Evolutionary conservation across 2,888 invertebrate species (phyloP).

Genomic region (Argynnis bischoffii): DNA sequence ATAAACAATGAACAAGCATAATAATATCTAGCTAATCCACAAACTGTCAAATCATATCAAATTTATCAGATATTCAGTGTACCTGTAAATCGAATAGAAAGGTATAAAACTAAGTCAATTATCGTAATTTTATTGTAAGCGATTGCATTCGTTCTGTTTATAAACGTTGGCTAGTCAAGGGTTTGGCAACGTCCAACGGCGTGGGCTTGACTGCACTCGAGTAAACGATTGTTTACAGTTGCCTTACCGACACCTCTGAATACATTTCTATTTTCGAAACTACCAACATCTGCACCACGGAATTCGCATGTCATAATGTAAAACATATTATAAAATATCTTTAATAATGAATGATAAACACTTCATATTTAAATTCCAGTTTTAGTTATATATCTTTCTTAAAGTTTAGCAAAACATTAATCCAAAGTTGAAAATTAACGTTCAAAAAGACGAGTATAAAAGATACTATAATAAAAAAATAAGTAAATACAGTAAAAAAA

Average conservation of each 20-base stretch:
- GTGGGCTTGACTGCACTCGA: constrained; percentile 40
- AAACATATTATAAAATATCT: too few species aligned
- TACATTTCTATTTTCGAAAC: constrained; percentile 42
- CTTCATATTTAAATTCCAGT: too few species aligned
- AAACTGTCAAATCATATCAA: too few species aligned
- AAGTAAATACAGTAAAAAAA: background rate
- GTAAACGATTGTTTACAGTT: constrained; percentile 32
- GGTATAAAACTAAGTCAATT: constrained; percentile 6
- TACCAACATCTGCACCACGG: constrained; percentile 31
- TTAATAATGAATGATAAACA: too few species aligned
- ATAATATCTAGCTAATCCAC: too few species aligned
- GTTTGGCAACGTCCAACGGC: constrained; percentile 38
- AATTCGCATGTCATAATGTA: constrained; percentile 14
- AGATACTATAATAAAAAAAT: too few species aligned
- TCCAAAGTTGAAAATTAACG: too few species aligned
- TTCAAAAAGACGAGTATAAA: too few species aligned
- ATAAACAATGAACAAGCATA: too few species aligned
- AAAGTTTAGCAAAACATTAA: too few species aligned
- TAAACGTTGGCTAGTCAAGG: constrained; percentile 36
- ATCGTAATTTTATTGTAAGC: constrained; percentile 23
- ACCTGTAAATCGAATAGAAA: constrained; percentile 1
- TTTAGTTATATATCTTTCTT: too few species aligned
- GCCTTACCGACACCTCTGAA: constrained; percentile 38
- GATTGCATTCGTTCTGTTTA: constrained; percentile 31
- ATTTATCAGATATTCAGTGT: background rate